A percentile compares a stretch with the other conserved stretches of the same genome.
These are phyloP conservation scores for Nebria brevicollis DNA, from an alignment of 2,888 invertebrate genomes.

Conservation along the genomic window DNA sequence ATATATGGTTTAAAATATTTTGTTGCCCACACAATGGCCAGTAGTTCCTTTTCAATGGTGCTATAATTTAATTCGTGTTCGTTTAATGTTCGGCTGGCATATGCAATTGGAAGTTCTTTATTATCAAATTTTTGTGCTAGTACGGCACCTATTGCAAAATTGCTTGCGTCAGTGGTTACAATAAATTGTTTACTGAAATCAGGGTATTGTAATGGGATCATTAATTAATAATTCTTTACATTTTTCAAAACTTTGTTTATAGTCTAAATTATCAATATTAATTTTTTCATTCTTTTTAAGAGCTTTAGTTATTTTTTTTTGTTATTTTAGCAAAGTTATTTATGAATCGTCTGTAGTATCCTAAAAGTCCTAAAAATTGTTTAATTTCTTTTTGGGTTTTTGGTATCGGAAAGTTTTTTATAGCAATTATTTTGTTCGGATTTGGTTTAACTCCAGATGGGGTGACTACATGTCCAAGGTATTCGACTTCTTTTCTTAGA, in stretches of 20 bases:
- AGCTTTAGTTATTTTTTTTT: slow-evolving; percentile 53
- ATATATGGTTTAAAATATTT: slow-evolving; percentile 52
- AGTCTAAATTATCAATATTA: slow-evolving; percentile 40
- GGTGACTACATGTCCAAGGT: slow-evolving; percentile 49
- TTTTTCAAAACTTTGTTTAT: slow-evolving; percentile 41
- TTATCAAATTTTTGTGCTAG: slow-evolving; percentile 50
- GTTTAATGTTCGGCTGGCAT: slow-evolving; percentile 49
- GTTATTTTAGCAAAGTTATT: slow-evolving; percentile 52
- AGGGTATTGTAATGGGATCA: slow-evolving; percentile 51
- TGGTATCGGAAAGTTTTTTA: slow-evolving; percentile 53
- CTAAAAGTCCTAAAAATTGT: slow-evolving; percentile 54
- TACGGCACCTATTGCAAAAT: slow-evolving; percentile 52
- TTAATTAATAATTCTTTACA: slow-evolving; percentile 48
- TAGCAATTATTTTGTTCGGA: slow-evolving; percentile 53
- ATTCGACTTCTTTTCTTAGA: too few species aligned
- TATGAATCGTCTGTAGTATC: slow-evolving; percentile 56
- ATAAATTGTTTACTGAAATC: slow-evolving; percentile 54
- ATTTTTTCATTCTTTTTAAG: slow-evolving; percentile 49
- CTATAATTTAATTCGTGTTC: slow-evolving; percentile 48
- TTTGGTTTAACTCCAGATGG: slow-evolving; percentile 58
- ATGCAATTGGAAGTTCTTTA: slow-evolving; percentile 37
- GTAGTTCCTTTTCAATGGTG: slow-evolving; percentile 51
- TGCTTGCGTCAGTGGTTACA: slow-evolving; percentile 54
- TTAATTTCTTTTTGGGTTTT: slow-evolving; percentile 55
- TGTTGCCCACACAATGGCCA: slow-evolving; percentile 50